Conservation (phyloP, 1,140 invertebrate species). For the Geopemphigus sp. region DNA sequence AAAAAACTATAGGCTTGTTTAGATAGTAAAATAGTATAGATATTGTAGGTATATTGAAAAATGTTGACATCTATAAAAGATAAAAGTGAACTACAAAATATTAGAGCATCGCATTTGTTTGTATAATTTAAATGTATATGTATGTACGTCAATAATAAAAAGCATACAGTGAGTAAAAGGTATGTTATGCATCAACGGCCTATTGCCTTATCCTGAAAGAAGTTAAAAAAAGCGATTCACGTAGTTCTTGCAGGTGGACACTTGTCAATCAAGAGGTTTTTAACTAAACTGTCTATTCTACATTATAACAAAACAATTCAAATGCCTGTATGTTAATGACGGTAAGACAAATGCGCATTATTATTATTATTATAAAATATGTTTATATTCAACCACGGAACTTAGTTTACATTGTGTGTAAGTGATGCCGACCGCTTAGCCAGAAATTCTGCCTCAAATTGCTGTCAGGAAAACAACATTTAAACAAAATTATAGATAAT, state of each 20-base stretch:
- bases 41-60: neutral
- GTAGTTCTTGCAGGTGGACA: neutral
- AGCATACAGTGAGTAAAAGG: conserved; percentile 18
- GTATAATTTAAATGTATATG: neutral
- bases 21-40: neutral
- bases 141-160: neutral
- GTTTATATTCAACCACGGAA: conserved; percentile 1
- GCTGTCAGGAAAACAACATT: conserved; percentile 46
- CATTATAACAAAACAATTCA: conserved; percentile 21
- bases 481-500: conserved; percentile 21
- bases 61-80: conserved; percentile 9
- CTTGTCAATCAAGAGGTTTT: conserved; percentile 33
- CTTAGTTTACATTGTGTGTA: conserved; percentile 47
- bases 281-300: conserved; percentile 36
- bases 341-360: conserved; percentile 25
- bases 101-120: conserved; percentile 26
- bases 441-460: conserved; percentile 46
- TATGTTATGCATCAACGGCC: conserved; percentile 27
- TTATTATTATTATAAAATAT: neutral
- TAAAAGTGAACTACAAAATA: conserved; percentile 7
- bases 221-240: conserved; percentile 38
- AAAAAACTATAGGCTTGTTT: neutral
- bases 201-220: conserved; percentile 26
- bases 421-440: conserved; percentile 49
- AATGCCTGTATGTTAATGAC: conserved; percentile 9